Base-by-base conservation (phyloP, 1,140 invertebrate genomes). In the Trichonephila clavipes region DNA sequence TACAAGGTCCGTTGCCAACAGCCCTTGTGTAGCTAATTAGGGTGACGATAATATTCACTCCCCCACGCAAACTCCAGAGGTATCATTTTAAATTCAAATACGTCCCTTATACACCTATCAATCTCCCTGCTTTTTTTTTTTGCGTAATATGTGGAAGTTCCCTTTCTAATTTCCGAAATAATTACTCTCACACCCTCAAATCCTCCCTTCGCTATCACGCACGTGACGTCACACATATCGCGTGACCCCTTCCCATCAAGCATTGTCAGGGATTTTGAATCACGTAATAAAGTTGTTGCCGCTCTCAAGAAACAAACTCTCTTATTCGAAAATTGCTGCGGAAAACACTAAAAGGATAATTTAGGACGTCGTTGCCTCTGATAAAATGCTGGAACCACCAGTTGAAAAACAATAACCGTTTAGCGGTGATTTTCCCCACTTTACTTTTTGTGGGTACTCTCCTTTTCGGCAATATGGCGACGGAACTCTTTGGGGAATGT, bases 251-350 rank as follows among this genome's bases (percentile, higher is more conserved):
- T 61, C 24, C 83, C 91, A 92, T 92, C 85, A 92, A 24, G 64
- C 83, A 87, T 61, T 59, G 91, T 87, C 64, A 64, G 51, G 85
- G 91, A 92, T 92, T 92, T 92, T 61, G 40, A 92, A 92, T 92
- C 91, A 92, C 91, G 82, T 92, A 92, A 92, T 92, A 92, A 87
- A 92, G 91, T 92, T 92, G 91, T 92, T 92, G 90, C n/a, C 34
- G 66, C 83, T 92, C 91, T 87, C 83, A 6, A 86, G 83, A 87
- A 72, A 87, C 62, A 92, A 87, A 87, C 59, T 87, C 28, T 8
- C 66, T 77, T 24, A 59, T 85, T 85, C 81, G 51, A 51, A 85
- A 92, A 85, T 92, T 66, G 81, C 81, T 44, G 18, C 81, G 18
- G 34, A 61, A 61, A 92, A 85, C 90, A 85, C 59, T 85, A 85